Base-by-base conservation (phyloP, 2,113 vertebrate species). In the Gopherus evgoodei region DNA sequence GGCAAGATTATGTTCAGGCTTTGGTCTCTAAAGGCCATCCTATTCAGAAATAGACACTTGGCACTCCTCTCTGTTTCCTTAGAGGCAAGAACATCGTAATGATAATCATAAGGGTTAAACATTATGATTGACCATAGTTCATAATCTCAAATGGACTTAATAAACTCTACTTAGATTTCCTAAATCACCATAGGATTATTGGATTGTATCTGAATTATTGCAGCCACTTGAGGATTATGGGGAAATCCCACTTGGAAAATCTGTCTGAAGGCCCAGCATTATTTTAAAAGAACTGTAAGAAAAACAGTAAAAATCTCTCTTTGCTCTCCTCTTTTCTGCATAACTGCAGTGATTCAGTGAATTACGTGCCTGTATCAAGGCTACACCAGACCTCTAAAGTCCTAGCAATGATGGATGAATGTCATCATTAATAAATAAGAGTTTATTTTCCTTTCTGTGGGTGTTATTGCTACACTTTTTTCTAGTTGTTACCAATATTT, bases 381-480 rank as follows among this genome's bases (percentile, higher is more conserved):
- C 25, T 53, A 6, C 3, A 3, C 56, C 90, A 90, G 84, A 62
- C 44, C 79, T 86, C 59, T 10, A 3, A 89, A 53, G 65, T 12
- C 88, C 81, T 89, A 29, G 65, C 54, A 52, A 27, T 81, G 1
- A 0, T 5, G 10, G 13, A 47, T 49, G 11, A 78, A 96, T 89
- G 11, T 49, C 82, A 2, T 22, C 35, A 38, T 65, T 65, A 16
- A 35, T n/a, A 38, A 38, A 22, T n/a, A 6, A 10, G 13, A 31
- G n/a, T 4, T 87, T 59, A 0, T 78, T 89, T 95, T 8, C 16
- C 90, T 5, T 49, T 69, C 52, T 78, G 52, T 17, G 83, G 57
- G 84, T 79, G 11, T 86, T 27, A 13, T 0, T 81, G 83, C 27
- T 2, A 1, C 2, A 1, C 0, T 0, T 82, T 29, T 92, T 88